These are phyloP conservation scores for Acanthornis magna DNA, from an alignment of 2,797 vertebrate genomes.

Conservation along the genomic window DNA sequence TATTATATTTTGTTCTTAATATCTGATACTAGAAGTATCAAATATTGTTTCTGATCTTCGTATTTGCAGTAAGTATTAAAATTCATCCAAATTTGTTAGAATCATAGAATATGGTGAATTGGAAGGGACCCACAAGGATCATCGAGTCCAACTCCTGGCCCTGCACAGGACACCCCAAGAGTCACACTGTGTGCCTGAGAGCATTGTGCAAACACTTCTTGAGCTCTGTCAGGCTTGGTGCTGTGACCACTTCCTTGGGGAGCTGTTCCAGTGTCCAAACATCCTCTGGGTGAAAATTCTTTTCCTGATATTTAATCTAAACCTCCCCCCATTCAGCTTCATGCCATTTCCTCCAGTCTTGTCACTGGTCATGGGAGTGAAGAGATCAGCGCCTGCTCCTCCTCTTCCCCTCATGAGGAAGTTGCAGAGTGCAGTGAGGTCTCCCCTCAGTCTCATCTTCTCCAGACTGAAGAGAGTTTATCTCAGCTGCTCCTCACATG, in stretches of 20 bases:
- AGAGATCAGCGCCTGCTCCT: too few species aligned
- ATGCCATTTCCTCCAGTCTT: background rate
- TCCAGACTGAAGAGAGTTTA: background rate
- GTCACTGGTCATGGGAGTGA: background rate
- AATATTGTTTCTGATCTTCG: background rate
- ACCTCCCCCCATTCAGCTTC: background rate
- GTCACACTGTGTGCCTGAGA: fast-evolving
- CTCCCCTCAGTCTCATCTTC: background rate
- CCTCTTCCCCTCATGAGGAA: fast-evolving
- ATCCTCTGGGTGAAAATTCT: background rate
- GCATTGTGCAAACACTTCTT: background rate
- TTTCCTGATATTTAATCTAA: background rate
- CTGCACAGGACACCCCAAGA: background rate
- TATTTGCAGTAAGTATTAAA: slow-evolving; percentile 13
- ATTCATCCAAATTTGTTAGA: background rate
- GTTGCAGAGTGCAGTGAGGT: fast-evolving
- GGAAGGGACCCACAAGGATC: background rate
- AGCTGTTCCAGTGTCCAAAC: background rate
- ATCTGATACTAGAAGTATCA: background rate
- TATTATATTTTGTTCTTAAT: background rate
- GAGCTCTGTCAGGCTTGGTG: background rate
- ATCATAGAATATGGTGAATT: background rate
- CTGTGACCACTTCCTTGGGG: too few species aligned
- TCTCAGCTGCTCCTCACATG: fast-evolving
- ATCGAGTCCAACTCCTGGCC: background rate